Conservation (phyloP, 2,888 invertebrate species). For the Electrophaes corylata region DNA sequence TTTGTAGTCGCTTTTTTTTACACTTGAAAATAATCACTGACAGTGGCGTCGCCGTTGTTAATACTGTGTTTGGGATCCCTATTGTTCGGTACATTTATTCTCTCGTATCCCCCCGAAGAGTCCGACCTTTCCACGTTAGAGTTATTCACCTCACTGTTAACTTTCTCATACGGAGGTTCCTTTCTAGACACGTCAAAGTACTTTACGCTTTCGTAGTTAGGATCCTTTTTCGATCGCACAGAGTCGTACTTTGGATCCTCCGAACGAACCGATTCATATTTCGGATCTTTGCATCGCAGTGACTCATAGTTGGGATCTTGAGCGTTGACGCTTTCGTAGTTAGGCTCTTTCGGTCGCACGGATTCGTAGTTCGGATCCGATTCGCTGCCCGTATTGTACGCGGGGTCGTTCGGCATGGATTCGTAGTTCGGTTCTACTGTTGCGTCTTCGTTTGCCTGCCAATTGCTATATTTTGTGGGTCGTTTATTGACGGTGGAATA, state of each 20-base stretch:
- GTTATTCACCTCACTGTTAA: slow-evolving; percentile 66
- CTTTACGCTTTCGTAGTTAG: slow-evolving; percentile 93
- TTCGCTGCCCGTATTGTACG: slow-evolving; percentile 89
- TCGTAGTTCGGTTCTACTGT: slow-evolving; percentile 90
- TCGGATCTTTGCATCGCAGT: slow-evolving; percentile 85
- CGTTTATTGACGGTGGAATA: slow-evolving; percentile 85
- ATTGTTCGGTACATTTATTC: slow-evolving; percentile 65
- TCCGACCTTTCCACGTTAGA: slow-evolving; percentile 67
- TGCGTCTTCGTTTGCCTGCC: slow-evolving; percentile 81
- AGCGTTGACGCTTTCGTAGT: slow-evolving; percentile 88
- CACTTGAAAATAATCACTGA: slow-evolving; percentile 80
- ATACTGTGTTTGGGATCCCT: slow-evolving; percentile 72
- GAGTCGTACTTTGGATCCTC: slow-evolving; percentile 90
- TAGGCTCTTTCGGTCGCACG: slow-evolving; percentile 86
- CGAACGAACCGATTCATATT: slow-evolving; percentile 80
- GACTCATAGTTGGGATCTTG: slow-evolving; percentile 88
- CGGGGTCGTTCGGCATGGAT: slow-evolving; percentile 87
- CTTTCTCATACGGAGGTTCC: slow-evolving; percentile 88
- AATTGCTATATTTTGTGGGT: slow-evolving; percentile 79
- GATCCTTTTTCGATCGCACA: slow-evolving; percentile 85
- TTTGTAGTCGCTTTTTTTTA: slow-evolving; percentile 46
- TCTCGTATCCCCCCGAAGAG: slow-evolving; percentile 73
- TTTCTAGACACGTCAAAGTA: slow-evolving; percentile 85
- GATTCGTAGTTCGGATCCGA: slow-evolving; percentile 90
- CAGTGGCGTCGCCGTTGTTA: slow-evolving; percentile 69